Conservation (phyloP, 2,113 vertebrate species). For the Eira barbara region DNA sequence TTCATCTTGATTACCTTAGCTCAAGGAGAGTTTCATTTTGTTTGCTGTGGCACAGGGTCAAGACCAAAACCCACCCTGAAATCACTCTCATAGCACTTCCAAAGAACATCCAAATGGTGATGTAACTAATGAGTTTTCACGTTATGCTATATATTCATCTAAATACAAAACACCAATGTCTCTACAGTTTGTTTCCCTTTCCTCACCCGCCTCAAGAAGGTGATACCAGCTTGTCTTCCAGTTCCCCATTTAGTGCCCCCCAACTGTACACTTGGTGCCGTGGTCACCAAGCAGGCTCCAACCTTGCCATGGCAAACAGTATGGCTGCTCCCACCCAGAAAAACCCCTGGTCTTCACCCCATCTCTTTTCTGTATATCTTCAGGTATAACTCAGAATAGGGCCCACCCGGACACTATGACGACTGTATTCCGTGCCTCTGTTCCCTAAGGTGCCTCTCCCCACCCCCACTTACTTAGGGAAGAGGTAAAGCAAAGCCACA, state of each 20-base stretch:
- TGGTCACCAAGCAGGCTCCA: background rate
- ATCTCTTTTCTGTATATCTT: background rate
- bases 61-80: constrained; percentile 32
- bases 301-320: background rate
- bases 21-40: constrained; percentile 53
- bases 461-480: background rate
- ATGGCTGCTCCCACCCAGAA: background rate
- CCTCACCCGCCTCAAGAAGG: background rate
- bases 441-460: background rate
- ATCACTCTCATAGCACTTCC: constrained; percentile 4
- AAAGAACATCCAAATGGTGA: background rate
- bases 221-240: background rate
- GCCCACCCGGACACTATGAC: background rate
- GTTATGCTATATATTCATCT: background rate
- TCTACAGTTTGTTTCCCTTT: background rate
- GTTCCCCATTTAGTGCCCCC: background rate
- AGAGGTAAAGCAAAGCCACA: background rate
- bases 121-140: background rate
- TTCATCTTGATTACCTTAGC: constrained; percentile 65
- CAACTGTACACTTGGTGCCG: background rate
- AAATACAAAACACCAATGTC: background rate
- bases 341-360: background rate
- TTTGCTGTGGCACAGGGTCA: constrained; percentile 44
- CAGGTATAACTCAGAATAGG: background rate
- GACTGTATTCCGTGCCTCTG: background rate